Percentiles rank a stretch among this genome's conserved stretches.
phyloP scores from a whole-genome alignment of 37 sponge, comb jelly and placozoan genomes.

The Geodia barretti region DNA sequence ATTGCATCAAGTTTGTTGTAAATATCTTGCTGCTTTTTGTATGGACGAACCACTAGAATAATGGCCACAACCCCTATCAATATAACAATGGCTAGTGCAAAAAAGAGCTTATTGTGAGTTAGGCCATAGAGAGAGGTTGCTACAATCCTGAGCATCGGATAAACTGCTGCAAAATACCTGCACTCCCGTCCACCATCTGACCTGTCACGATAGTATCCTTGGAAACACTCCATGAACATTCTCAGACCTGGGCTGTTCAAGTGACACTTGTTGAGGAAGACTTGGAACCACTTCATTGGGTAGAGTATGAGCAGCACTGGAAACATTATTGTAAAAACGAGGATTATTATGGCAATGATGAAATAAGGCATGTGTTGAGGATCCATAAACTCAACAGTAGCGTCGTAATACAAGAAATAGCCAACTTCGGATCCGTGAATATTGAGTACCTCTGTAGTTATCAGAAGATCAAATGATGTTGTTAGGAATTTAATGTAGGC shows the following conservation, averaged over 20 bases:
- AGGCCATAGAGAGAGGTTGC: no score
- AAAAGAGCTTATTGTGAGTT: no score
- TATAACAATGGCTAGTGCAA: no score
- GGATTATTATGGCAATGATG: not conserved
- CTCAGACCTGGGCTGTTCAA: not conserved
- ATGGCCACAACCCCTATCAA: no score
- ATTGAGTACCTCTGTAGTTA: not conserved
- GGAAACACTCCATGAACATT: slow-evolving; percentile 12
- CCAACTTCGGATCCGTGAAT: not conserved
- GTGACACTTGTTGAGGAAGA: not conserved
- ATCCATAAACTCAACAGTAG: not conserved
- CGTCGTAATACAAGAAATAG: not conserved
- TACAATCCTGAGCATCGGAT: no score
- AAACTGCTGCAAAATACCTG: slow-evolving; percentile 15
- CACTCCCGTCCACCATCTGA: not conserved
- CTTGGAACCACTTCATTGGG: not conserved
- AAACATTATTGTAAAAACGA: not conserved
- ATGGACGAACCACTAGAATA: no score
- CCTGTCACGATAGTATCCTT: slow-evolving; percentile 3
- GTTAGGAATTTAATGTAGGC: not conserved
- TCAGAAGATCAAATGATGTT: not conserved
- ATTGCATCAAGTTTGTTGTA: no score
- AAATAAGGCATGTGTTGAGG: not conserved
- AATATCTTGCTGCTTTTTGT: no score
- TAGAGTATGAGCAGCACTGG: not conserved